Percentiles rank a stretch among this genome's conserved stretches.
phyloP scores from a whole-genome alignment of 2,113 vertebrate genomes.

The Otocyon megalotis region DNA sequence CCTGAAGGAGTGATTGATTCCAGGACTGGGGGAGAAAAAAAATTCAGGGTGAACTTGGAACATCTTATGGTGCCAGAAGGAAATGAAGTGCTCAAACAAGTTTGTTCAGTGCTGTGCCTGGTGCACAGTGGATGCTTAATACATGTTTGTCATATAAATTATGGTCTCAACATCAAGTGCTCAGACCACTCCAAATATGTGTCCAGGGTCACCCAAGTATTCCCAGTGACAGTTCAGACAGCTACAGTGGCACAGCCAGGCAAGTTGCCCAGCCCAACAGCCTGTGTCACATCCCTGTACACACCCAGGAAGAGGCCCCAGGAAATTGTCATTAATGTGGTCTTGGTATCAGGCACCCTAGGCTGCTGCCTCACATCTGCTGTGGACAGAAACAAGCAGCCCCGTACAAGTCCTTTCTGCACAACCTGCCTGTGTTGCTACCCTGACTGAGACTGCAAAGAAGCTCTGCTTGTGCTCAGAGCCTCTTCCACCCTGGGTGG shows the following conservation, averaged over 20 bases:
- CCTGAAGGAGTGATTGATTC: background rate
- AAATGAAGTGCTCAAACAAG: background rate
- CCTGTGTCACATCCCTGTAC: background rate
- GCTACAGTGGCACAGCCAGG: background rate
- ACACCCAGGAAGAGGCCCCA: background rate
- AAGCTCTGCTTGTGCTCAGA: too few species aligned
- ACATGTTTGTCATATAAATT: background rate
- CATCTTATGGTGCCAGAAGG: background rate
- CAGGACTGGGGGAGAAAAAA: too few species aligned
- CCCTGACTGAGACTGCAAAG: background rate
- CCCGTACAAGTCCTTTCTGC: background rate
- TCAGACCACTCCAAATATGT: background rate
- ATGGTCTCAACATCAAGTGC: background rate
- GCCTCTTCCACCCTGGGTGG: background rate
- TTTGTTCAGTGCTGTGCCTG: background rate
- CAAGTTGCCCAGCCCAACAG: background rate
- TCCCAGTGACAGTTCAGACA: background rate
- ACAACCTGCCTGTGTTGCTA: background rate
- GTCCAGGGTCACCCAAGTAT: background rate
- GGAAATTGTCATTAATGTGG: background rate
- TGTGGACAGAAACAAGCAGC: background rate
- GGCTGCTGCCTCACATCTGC: background rate
- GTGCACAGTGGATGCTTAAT: background rate
- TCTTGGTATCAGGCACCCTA: background rate
- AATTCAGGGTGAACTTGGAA: background rate